These are phyloP conservation scores for Orthosia gothica DNA, from an alignment of 2,888 invertebrate species.

Conservation along the genomic window DNA sequence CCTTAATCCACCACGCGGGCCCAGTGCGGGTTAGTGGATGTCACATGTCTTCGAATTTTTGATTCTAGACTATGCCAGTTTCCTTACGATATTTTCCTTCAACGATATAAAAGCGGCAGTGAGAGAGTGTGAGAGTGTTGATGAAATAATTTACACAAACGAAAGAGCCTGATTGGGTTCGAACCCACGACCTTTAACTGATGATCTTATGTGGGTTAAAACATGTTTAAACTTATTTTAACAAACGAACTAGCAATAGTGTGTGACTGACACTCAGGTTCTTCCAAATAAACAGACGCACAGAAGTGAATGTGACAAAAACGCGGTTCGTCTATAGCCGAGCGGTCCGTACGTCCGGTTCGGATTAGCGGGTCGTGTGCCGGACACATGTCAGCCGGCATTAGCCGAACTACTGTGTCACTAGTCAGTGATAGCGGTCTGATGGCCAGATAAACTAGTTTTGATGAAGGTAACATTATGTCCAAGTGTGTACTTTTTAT, in stretches of 20 bases:
- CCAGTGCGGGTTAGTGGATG: no score
- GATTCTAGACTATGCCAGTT: no score
- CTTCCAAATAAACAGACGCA: neutral
- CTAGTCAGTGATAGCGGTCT: slow-evolving; percentile 60
- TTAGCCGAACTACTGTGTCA: slow-evolving; percentile 51
- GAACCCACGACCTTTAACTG: neutral
- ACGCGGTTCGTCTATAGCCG: slow-evolving; percentile 28
- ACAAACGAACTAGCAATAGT: neutral
- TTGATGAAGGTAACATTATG: slow-evolving; percentile 60
- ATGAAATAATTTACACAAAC: neutral
- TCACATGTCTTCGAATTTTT: no score
- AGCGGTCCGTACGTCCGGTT: slow-evolving; percentile 24
- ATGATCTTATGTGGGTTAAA: neutral
- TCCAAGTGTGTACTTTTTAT: slow-evolving; percentile 33
- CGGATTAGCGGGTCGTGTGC: slow-evolving; percentile 49
- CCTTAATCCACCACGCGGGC: no score
- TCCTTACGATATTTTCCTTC: no score
- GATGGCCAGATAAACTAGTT: slow-evolving; percentile 57
- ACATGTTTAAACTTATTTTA: neutral
- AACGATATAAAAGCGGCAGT: no score
- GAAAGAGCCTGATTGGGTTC: neutral
- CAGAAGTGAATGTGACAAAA: slow-evolving; percentile 41
- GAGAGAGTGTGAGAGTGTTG: neutral
- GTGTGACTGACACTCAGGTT: neutral
- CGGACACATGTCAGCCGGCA: slow-evolving; percentile 63